Percentiles rank a stretch among this genome's conserved stretches.
Conservation (phyloP, 1,140 invertebrate species). For the Microplitis demolitor region DNA sequence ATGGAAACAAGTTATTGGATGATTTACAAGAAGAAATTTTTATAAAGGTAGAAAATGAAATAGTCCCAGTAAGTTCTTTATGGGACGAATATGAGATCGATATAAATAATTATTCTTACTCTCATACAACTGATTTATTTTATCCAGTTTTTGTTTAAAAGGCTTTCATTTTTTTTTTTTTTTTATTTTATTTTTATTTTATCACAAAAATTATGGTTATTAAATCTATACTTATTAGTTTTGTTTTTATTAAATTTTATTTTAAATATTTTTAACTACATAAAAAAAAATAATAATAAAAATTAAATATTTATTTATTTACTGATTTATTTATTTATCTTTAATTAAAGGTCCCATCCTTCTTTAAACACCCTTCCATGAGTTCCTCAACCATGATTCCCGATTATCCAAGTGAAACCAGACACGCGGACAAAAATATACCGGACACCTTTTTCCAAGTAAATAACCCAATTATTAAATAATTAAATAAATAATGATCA, state of each 20-base stretch:
- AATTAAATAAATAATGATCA: neutral
- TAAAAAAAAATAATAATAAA: neutral
- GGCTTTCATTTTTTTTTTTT: neutral
- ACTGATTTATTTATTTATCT: neutral
- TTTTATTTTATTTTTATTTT: neutral
- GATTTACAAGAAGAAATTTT: constrained; percentile 35
- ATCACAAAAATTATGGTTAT: neutral
- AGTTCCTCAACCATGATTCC: neutral
- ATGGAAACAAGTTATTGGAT: constrained; percentile 32
- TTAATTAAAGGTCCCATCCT: constrained; percentile 4
- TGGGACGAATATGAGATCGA: neutral
- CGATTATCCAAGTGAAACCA: neutral
- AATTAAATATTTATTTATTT: neutral
- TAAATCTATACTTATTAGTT: too few relatives aligned
- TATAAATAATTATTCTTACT: neutral
- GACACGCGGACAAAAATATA: neutral
- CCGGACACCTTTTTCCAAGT: constrained; percentile 42
- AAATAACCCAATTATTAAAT: constrained; percentile 23
- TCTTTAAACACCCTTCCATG: neutral
- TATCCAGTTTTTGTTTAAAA: neutral
- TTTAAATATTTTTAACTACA: neutral
- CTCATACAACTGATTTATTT: neutral
- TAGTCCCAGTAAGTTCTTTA: neutral
- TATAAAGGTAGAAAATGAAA: constrained; percentile 35
- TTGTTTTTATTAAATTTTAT: too few relatives aligned